Evolutionary conservation across 2,113 vertebrate genomes (phyloP).

Genomic region (Mobula birostris): DNA sequence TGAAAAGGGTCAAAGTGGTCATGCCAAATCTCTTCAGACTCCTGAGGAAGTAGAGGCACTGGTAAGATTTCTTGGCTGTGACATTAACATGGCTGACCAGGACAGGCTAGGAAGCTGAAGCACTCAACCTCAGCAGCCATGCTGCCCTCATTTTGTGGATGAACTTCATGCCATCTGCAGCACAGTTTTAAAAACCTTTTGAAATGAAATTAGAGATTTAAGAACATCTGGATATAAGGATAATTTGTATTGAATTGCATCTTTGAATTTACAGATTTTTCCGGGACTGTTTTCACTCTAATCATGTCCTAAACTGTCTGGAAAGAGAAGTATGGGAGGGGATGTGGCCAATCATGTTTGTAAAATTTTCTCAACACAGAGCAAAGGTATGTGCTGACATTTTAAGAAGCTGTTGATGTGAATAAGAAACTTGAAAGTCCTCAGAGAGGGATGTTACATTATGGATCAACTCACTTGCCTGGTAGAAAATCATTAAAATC

Average conservation of each 20-base stretch:
- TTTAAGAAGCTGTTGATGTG: no score
- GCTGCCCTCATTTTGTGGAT: no score
- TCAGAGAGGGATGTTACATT: background rate
- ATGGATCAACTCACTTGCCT: background rate
- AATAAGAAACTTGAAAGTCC: background rate
- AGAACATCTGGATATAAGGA: background rate
- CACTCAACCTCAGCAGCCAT: no score
- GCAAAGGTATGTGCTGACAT: background rate
- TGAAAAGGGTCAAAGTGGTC: no score
- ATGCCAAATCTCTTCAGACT: no score
- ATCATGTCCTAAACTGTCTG: background rate
- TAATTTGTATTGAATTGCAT: background rate
- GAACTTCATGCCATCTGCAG: no score
- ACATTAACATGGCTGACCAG: no score
- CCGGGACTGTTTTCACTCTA: background rate
- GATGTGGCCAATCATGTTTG: background rate
- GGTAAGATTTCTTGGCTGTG: no score
- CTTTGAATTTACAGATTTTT: background rate
- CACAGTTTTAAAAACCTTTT: background rate
- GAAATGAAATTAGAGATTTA: background rate
- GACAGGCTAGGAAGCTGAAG: no score
- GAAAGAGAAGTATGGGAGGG: background rate
- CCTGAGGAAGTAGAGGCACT: no score
- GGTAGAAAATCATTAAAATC: background rate
- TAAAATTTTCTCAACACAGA: background rate